Base-by-base conservation (phyloP, 2,888 invertebrate species). In the Ypsolopha scabrella region DNA sequence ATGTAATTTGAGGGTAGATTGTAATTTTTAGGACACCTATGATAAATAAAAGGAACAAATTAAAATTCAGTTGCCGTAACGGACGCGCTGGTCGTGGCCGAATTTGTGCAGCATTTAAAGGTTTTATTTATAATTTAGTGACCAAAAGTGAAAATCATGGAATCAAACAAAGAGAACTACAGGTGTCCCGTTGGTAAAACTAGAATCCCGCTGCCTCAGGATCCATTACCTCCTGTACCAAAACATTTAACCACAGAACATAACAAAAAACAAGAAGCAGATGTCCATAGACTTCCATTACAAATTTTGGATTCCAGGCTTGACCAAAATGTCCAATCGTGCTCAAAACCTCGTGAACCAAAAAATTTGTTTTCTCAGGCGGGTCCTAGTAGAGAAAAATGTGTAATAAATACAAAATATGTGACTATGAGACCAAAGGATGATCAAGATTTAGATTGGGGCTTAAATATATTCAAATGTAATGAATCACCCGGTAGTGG, bases 131-230 rank as follows among this genome's bases (percentile, higher is more conserved):
- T 4, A 24, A 24, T 52, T 51, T 41, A 48, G 48, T 48, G n/a
- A 35, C 37, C 47, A 51, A 53, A 51, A 37, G 37, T 13, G 34
- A 41, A 45, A 9, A 38, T 51, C 38, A 73, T 73, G 71, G 70
- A 70, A 46, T 52, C 54, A 0, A 56, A 73, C 41, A 78, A 78
- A 58, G 80, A 82, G 60, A 80, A 81, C 56, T 47, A 61, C 2
- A 54, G 56, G 2, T 60, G 54, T 54, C 13, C 53, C 7, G 63
- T 57, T 51, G 14, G 50, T 7, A 59, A 53, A 52, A 68, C 78
- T 2, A 75, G 60, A 65, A 81, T 80, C 55, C 80, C 80, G 2
- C 41, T 81, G 34, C 80, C 78, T 0, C 44, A 66, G 14, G 55
- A 73, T 11, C 74, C 74, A 1, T 57, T 80, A 48, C 77, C 80